Evolutionary conservation across 1,140 invertebrate species (phyloP).

Genomic region (Melitaea cinxia): DNA sequence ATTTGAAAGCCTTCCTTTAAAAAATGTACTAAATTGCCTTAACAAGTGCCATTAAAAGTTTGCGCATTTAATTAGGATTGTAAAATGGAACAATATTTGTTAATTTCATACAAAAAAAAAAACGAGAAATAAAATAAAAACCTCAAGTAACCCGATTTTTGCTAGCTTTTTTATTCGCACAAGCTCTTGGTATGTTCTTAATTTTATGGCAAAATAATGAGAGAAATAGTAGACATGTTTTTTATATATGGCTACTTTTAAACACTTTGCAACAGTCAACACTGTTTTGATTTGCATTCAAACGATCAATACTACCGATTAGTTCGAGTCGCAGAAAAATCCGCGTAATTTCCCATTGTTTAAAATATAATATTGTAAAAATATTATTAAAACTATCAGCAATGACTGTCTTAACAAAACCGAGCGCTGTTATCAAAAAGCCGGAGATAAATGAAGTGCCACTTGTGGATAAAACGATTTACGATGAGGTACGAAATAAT

Average conservation of each 20-base stretch:
- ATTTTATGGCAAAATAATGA: too few relatives aligned
- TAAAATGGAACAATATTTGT: too few relatives aligned
- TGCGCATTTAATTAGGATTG: too few relatives aligned
- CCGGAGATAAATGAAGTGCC: slow-evolving; percentile 27
- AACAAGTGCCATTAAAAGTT: too few relatives aligned
- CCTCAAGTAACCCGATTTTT: too few relatives aligned
- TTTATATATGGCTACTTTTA: neutral
- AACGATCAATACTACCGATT: slow-evolving; percentile 5
- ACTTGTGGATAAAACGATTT: slow-evolving; percentile 35
- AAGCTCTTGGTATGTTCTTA: too few relatives aligned
- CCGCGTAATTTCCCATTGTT: neutral
- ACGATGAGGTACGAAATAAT: slow-evolving; percentile 48
- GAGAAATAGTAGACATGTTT: too few relatives aligned
- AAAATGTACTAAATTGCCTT: too few relatives aligned
- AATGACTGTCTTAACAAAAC: slow-evolving; percentile 61
- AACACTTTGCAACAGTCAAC: neutral
- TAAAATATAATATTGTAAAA: neutral
- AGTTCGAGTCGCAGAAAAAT: neutral
- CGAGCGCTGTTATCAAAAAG: slow-evolving; percentile 45
- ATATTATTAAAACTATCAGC: slow-evolving; percentile 17
- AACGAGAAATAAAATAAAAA: too few relatives aligned
- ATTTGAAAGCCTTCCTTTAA: too few relatives aligned
- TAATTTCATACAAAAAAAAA: too few relatives aligned
- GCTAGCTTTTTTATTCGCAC: too few relatives aligned
- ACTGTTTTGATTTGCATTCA: slow-evolving; percentile 11